These are phyloP conservation scores for Quadriops clusia DNA, from an alignment of 2,888 invertebrate genomes.

Conservation along the genomic window DNA sequence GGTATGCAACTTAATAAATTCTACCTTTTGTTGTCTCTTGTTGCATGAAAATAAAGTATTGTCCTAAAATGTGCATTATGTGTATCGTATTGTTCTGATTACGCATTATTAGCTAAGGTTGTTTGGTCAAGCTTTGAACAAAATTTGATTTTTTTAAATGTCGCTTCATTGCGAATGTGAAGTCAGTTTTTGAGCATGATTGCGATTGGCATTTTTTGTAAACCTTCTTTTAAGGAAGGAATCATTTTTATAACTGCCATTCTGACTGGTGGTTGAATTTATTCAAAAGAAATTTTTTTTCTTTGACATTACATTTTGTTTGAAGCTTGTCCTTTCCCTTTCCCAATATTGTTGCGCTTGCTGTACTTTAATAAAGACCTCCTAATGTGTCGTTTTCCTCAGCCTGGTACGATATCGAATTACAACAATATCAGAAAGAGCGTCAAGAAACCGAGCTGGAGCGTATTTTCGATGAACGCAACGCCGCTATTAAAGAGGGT, in stretches of 20 bases:
- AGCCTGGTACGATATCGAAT: slow-evolving; percentile 90
- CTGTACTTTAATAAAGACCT: slow-evolving; percentile 1
- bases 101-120: slow-evolving; percentile 3
- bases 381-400: slow-evolving; percentile 17
- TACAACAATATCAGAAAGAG: slow-evolving; percentile 71
- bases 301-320: no score
- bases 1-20: no score
- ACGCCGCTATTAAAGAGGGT: slow-evolving; percentile 57
- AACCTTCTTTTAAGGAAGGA: no score
- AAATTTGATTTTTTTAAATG: no score
- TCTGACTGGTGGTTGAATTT: no score
- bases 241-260: no score
- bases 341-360: no score
- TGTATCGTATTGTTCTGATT: slow-evolving; percentile 19
- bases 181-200: no score
- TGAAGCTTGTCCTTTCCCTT: slow-evolving; percentile 8
- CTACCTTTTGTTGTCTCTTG: slow-evolving; percentile 9
- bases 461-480: slow-evolving; percentile 77
- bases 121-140: no score
- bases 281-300: no score
- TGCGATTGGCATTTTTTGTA: no score
- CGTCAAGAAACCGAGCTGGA: slow-evolving; percentile 76
- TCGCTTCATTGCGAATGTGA: no score
- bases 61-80: slow-evolving; percentile 19
- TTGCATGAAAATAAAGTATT: slow-evolving; percentile 11